Evolutionary conservation across 2,113 vertebrate species (phyloP).

Genomic region (Regulus satrapa): DNA sequence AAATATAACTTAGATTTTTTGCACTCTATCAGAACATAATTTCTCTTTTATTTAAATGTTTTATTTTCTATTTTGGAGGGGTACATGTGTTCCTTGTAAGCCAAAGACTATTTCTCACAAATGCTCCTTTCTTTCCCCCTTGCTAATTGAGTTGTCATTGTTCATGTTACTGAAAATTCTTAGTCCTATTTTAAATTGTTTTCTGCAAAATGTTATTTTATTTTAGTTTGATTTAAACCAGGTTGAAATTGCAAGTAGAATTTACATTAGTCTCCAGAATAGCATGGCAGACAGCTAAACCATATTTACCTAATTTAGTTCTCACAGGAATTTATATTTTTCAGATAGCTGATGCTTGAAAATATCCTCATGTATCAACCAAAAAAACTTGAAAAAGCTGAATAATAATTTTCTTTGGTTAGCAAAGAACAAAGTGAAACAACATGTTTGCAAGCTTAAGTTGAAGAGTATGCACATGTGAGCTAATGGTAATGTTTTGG

Average conservation of each 20-base stretch:
- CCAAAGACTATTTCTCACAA: not conserved
- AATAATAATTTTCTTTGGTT: conserved; percentile 41
- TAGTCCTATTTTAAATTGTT: conserved; percentile 21
- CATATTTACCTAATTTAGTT: conserved; percentile 45
- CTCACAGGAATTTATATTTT: conserved; percentile 25
- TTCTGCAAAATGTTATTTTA: conserved; percentile 41
- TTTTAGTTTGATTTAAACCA: conserved; percentile 55
- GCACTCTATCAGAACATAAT: not conserved
- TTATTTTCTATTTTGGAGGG: conserved; percentile 1
- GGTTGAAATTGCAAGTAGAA: conserved; percentile 25
- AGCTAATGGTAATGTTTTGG: conserved; percentile 43
- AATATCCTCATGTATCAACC: conserved; percentile 38
- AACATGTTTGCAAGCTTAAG: conserved; percentile 34
- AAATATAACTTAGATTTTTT: not conserved
- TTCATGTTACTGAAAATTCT: not conserved
- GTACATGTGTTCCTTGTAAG: not conserved
- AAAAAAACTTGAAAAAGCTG: conserved; percentile 19
- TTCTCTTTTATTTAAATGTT: not conserved
- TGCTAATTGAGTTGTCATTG: not conserved
- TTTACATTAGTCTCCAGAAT: conserved; percentile 29
- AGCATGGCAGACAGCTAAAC: conserved; percentile 17
- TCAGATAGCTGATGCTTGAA: conserved; percentile 26
- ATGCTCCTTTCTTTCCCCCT: not conserved
- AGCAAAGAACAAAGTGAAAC: conserved; percentile 44
- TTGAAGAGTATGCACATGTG: not conserved